Base-by-base conservation (phyloP, 2,113 vertebrate genomes). In the Globicephala melas region DNA sequence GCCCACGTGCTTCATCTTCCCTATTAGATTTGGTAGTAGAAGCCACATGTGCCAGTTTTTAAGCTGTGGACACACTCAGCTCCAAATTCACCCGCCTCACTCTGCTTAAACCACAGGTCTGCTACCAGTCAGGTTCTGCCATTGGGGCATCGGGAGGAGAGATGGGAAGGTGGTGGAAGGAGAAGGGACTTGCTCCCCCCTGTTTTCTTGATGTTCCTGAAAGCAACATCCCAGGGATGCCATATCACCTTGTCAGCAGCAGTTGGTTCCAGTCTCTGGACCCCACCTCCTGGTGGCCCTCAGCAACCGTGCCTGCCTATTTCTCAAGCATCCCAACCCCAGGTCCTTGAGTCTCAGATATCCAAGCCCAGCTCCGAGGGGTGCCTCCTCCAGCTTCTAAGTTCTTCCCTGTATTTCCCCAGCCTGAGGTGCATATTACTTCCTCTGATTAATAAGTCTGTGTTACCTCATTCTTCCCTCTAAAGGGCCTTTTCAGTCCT, bases 291-390 rank as follows among this genome's bases (percentile, higher is more conserved):
- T 4, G 44, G 41, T 9, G 3, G 47, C 14, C 14, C 55, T 18
- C 62, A 73, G 38, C 38, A 20, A 3, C 4, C 18, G 1, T 0
- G 2, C 28, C 44, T 1, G 1, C 4, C 23, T 5, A 36, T 25
- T 82, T 77, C 33, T 79, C 14, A 44, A 74, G 12, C 7, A 12
- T 15, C 20, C 21, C 31, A n/a, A 60, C 18, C 18, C 12, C 21
- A 88, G 85, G 10, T 36, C 31, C 44, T 44, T 8, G 12, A 60
- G 8, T 0, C 0, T 91, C 47, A 89, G 76, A 62, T 38, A 47
- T 15, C 33, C 17, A 33, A 82, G 21, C 4, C 31, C 31, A 74
- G 2, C 23, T n/a, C 68, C 2, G 3, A 91, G 50, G 21, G 28
- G 2, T 5, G 18, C 17, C 20, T 18, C 47, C 18, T 91, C 53